Base-by-base conservation (phyloP, 2,888 invertebrate species). In the Hyalella azteca region DNA sequence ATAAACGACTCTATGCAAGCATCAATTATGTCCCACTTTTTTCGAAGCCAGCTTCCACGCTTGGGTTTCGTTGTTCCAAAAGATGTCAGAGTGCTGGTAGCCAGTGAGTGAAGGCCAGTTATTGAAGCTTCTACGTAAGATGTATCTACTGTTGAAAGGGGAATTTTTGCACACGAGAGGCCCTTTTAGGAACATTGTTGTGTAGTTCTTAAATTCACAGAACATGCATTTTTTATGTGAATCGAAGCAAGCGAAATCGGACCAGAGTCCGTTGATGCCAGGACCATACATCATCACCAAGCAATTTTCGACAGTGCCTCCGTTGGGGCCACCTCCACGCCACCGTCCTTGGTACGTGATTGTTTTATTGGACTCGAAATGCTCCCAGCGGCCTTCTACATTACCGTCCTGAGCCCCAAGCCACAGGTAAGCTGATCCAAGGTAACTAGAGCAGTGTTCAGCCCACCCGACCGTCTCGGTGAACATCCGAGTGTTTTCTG, bases 321-420 rank as follows among this genome's bases (percentile, higher is more conserved):
- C 83, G 32, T 83, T 81, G 2, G 83, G 83, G 11, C 83, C 81
- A 15, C 73, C 66, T 5, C 83, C 83, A 19, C 81, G 73, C 83
- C 83, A 83, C 0, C 49, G 29, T 1, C 83, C 83, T 0, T 45
- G 36, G 39, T 32, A 79, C 19, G 60, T 41, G 22, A 79, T 40
- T 1, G 73, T 39, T 11, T 32, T 13, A 36, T 49, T 49, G 0
- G 45, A 45, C 11, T 49, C 81, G n/a, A 40, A 39, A 26, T 76
- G 45, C 15, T 39, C 59, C 78, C 78, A 50, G 26, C 45, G 45
- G 7, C 48, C 50, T 26, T 81, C 82, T 66, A 60, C 39, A 5
- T 73, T 39, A 2, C 60, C 13, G 66, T 83, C 83, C 13, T 78
- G 73, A 3, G 83, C 83, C 4, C 83, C 83, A 5, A 83, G 81